These are phyloP conservation scores for Linyphia triangularis DNA, from an alignment of 2,888 invertebrate species.

Conservation along the genomic window DNA sequence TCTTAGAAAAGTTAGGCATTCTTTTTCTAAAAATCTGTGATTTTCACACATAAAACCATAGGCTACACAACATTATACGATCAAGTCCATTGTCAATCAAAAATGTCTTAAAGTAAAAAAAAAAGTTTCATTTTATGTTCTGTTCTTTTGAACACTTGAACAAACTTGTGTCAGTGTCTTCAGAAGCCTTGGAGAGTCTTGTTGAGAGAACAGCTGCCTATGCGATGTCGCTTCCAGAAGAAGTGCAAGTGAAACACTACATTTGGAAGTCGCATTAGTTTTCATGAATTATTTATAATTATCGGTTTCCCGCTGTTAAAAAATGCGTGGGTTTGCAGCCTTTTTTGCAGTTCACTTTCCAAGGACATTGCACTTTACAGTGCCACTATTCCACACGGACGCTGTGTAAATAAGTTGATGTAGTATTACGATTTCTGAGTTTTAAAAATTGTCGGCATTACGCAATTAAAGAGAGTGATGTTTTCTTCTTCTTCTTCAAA, in stretches of 20 bases:
- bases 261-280: slow-evolving; percentile 36
- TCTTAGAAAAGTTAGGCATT: no score
- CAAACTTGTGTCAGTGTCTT: background rate
- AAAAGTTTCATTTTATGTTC: no score
- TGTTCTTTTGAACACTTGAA: no score
- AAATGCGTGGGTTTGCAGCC: slow-evolving; percentile 46
- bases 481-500: no score
- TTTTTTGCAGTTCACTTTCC: slow-evolving; percentile 17
- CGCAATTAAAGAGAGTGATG: no score
- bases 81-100: no score
- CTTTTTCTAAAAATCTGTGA: no score
- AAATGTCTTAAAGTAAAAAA: no score
- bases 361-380: slow-evolving; percentile 37
- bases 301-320: slow-evolving; percentile 16
- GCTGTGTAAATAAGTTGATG: background rate
- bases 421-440: background rate
- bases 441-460: no score
- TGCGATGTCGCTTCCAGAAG: background rate
- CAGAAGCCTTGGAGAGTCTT: background rate
- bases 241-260: background rate
- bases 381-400: background rate
- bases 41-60: no score
- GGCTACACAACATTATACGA: no score
- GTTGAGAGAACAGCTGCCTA: background rate
- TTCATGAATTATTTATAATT: slow-evolving; percentile 73